Conservation (phyloP, 2,113 vertebrate genomes). For the Podarcis raffonei region DNA sequence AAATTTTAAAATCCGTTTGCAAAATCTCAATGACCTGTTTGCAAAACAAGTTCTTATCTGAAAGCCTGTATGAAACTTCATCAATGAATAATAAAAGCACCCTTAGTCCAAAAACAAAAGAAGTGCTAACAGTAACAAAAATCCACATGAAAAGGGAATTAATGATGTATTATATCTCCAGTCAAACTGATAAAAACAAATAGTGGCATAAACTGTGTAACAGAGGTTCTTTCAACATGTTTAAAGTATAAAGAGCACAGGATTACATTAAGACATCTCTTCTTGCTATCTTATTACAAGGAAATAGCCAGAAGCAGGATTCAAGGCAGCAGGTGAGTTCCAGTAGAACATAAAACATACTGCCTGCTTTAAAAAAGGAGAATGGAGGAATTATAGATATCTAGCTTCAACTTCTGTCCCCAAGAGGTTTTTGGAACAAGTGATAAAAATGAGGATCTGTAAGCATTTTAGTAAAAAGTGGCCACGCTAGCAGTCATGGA, state of each 20-base stretch:
- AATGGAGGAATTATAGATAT: neutral
- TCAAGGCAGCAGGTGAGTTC: neutral
- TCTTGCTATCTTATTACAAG: neutral
- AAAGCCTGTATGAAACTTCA: too few species aligned
- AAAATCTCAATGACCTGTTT: too few species aligned
- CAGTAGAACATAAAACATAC: neutral
- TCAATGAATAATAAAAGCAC: too few species aligned
- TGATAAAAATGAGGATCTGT: neutral
- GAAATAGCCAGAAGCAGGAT: neutral
- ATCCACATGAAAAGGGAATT: neutral
- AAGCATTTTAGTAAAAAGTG: too few species aligned
- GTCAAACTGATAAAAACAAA: neutral
- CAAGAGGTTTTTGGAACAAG: neutral
- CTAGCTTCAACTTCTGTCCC: neutral
- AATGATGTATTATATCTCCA: conserved; percentile 2
- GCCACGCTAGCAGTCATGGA: neutral
- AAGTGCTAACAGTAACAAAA: conserved; percentile 14
- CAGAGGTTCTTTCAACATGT: neutral
- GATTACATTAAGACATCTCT: neutral
- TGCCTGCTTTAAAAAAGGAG: neutral
- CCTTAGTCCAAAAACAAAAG: neutral
- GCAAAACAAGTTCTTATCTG: too few species aligned
- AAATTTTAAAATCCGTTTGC: too few species aligned
- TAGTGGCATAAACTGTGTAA: neutral
- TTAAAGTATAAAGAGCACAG: conserved; percentile 9